Base-by-base conservation (phyloP, 2,113 vertebrate species). In the Thalassoma bifasciatum region DNA sequence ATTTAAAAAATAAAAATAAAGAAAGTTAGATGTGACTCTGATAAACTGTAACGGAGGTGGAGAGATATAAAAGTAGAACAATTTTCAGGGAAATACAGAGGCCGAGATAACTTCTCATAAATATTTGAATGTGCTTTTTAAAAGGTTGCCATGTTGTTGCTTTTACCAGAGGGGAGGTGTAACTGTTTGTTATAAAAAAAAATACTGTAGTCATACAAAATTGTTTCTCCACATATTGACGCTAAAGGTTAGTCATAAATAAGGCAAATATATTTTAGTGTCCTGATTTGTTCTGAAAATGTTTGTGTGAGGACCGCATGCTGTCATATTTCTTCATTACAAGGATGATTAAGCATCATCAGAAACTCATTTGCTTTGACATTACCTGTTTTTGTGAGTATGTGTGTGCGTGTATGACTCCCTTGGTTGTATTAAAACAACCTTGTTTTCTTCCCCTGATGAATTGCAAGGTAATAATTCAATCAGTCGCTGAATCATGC, bases 381-480 rank as follows among this genome's bases (percentile, higher is more conserved):
- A 1, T 23, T 10, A 19, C 10, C 22, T 36, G 13, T 6, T 46
- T 36, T 37, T 36, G 19, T 16, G 19, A n/a, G n/a, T n/a, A n/a
- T n/a, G n/a, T n/a, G n/a, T n/a, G n/a, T n/a, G n/a, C n/a, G n/a
- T n/a, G n/a, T 22, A 4, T 38, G 59, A 47, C 37, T 72, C 30
- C 22, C 24, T 71, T 36, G 16, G 14, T 8, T 44, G 12, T 13
- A 37, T 26, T 14, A 54, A 34, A 23, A 21, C 46, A 24, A 24
- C 12, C 5, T 10, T 17, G 16, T 22, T 63, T 44, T 5, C 44
- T 10, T 72, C 51, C 44, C 37, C 2, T 17, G 36, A n/a, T 26
- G 37, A 72, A 51, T 36, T 72, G 19, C 34, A 23, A 40, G 8
- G 47, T 52, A 61, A 56, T 78, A 38, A 22, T 1, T 13, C 2